Percentiles rank a stretch among this genome's conserved stretches.
Conservation (phyloP, 2,113 vertebrate species). For the Engystomops pustulosus region DNA sequence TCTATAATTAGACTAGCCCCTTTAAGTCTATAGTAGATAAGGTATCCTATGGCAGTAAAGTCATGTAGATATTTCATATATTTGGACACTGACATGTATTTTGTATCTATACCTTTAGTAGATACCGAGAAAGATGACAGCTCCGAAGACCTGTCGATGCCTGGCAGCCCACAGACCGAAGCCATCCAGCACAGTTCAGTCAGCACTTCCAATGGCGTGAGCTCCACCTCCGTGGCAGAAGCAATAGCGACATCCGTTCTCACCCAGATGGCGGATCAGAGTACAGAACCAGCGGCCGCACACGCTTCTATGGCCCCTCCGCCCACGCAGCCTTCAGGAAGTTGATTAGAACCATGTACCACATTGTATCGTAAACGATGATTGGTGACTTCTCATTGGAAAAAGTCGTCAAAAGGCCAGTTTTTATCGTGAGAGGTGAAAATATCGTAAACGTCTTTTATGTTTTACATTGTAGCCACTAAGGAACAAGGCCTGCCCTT, state of each 20-base stretch:
- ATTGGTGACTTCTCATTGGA: slow-evolving; percentile 79
- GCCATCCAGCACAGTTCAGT: slow-evolving; percentile 97
- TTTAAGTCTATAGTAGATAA: too few relatives aligned
- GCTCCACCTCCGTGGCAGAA: slow-evolving; percentile 83
- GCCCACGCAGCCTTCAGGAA: slow-evolving; percentile 86
- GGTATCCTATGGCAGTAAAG: background rate
- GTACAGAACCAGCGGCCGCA: slow-evolving; percentile 84
- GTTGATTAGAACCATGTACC: slow-evolving; percentile 82
- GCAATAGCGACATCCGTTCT: slow-evolving; percentile 79
- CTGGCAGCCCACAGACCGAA: slow-evolving; percentile 90
- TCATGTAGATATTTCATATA: background rate
- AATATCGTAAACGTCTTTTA: slow-evolving; percentile 69
- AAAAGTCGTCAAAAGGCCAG: slow-evolving; percentile 72
- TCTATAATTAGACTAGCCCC: too few relatives aligned
- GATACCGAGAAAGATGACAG: slow-evolving; percentile 94
- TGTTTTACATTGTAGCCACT: slow-evolving; percentile 74
- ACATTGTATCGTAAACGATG: slow-evolving; percentile 68
- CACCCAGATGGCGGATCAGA: slow-evolving; percentile 86
- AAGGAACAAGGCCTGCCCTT: slow-evolving; percentile 80
- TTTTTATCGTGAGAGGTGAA: slow-evolving; percentile 78
- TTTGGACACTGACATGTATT: slow-evolving; percentile 1
- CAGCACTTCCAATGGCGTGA: slow-evolving; percentile 96
- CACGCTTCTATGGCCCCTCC: slow-evolving; percentile 77
- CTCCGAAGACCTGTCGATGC: slow-evolving; percentile 92
- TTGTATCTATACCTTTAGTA: slow-evolving; percentile 64